Base-by-base conservation (phyloP, 2,113 vertebrate species). In the Phrynosoma blainvillii region DNA sequence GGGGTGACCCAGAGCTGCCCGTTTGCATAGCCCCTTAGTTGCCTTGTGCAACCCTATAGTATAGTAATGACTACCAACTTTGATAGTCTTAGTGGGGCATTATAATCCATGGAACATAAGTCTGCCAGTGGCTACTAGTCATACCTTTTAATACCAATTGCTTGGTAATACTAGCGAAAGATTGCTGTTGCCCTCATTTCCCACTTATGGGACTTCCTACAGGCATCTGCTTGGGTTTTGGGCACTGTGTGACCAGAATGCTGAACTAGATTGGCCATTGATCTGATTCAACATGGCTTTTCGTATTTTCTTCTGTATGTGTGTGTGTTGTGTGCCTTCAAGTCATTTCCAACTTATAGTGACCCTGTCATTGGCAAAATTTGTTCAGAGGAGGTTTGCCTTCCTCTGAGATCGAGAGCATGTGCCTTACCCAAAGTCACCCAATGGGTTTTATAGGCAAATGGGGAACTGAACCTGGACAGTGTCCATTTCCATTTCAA, bases 401-500 rank as follows among this genome's bases (percentile, higher is more conserved):
- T 6, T 47, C 47, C 7, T 7, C 47, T 47, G 47, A 47, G 47
- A 7, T 4, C 7, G 47, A 47, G 47, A 47, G 47, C 5, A 5
- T 47, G 47, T 47, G 47, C 5, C 47, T 47, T 47, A 7, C 7
- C 47, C 47, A 47, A 47, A 4, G 47, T 3, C 47, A 47, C 47
- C 47, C 47, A 47, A 47, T 47, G 47, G 7, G 47, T 47, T 47
- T 47, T 47, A 47, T 47, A 4, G 4, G 5, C 47, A 47, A 7
- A 47, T 7, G 7, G 5, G 4, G 47, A 47, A 47, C 5, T 7
- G 7, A 47, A 47, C 47, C 27, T 36, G 4, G 20, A 54, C 75
- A 70, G 89, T 73, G 40, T 2, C 0, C 13, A 1, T 30, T 0
- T 36, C 36, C n/a, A n/a, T n/a, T n/a, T 71, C 0, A 0, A 6